These are phyloP conservation scores for Notamacropus eugenii DNA, from an alignment of 2,797 vertebrate genomes.

Conservation along the genomic window DNA sequence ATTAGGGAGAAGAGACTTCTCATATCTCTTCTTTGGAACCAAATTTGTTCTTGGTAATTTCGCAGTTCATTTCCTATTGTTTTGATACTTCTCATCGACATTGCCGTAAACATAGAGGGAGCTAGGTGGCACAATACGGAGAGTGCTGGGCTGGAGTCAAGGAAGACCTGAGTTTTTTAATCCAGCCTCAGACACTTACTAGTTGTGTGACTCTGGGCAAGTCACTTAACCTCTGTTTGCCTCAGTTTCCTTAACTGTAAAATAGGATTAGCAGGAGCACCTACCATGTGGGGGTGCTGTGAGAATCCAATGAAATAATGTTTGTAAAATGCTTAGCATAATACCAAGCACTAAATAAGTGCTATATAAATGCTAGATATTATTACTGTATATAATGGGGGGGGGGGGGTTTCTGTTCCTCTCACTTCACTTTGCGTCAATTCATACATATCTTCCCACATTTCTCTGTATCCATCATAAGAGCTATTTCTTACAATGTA, in stretches of 20 bases:
- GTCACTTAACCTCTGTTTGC: neutral
- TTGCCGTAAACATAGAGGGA: neutral
- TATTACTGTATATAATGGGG: neutral
- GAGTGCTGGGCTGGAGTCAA: neutral
- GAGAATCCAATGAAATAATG: neutral
- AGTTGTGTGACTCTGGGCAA: neutral
- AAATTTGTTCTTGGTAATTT: neutral
- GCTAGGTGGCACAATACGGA: neutral
- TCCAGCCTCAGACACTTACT: neutral
- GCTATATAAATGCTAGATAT: neutral
- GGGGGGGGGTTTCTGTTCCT: neutral
- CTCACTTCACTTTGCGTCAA: neutral
- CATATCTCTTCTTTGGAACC: neutral
- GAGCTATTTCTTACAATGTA: neutral
- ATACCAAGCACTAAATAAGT: neutral
- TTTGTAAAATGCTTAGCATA: neutral
- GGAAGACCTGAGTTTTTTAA: neutral
- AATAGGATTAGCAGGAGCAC: neutral
- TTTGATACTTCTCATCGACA: neutral
- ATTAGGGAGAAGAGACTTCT: neutral
- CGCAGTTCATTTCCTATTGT: neutral
- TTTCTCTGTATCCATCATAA: neutral
- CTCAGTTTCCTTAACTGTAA: neutral
- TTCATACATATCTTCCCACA: neutral
- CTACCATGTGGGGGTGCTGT: neutral